These are phyloP conservation scores for Pachycephala philippinensis DNA, from an alignment of 2,113 vertebrate genomes.

Conservation along the genomic window DNA sequence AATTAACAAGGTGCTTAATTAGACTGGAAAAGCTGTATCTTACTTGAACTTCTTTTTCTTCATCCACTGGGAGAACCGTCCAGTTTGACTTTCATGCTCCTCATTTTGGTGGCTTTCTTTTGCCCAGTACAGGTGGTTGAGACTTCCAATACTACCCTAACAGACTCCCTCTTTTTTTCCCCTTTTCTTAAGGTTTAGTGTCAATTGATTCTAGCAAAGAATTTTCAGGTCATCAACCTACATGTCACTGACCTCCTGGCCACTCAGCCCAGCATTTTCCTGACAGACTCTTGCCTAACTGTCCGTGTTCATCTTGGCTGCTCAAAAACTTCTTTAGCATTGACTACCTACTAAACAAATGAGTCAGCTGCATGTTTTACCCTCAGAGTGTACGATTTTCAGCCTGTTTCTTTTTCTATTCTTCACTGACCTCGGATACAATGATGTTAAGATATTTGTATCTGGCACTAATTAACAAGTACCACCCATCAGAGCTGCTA, in stretches of 20 bases:
- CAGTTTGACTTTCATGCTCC: not conserved
- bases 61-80: not conserved
- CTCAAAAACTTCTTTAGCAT: not conserved
- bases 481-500: not conserved
- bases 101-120: not conserved
- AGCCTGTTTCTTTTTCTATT: not conserved
- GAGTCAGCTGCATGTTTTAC: not conserved
- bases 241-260: rapidly evolving
- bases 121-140: not conserved
- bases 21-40: not conserved
- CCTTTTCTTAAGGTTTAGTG: not conserved
- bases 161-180: rapidly evolving
- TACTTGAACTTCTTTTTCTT: not conserved
- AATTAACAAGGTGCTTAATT: not conserved
- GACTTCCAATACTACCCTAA: not conserved
- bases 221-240: not conserved
- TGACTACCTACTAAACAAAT: not conserved
- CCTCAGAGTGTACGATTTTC: not conserved
- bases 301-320: not conserved
- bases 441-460: not conserved
- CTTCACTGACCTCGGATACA: not conserved
- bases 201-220: not conserved
- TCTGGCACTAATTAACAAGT: not conserved
- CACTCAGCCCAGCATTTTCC: not conserved
- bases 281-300: not conserved